phyloP scores from a whole-genome alignment of 2,113 vertebrate genomes.

The Maylandia zebra region DNA sequence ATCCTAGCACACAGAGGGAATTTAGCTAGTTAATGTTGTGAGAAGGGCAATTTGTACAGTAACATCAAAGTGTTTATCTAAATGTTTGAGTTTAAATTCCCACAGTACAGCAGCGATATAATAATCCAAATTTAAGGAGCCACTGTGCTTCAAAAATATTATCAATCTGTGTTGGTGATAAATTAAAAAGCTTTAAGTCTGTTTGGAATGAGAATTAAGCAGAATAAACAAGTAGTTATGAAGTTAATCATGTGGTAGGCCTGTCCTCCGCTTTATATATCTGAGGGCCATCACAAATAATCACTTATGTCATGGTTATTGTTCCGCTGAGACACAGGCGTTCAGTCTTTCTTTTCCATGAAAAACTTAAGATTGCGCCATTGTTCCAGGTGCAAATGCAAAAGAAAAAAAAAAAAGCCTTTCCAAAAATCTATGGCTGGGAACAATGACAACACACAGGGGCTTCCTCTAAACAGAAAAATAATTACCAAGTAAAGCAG shows the following conservation, averaged over 20 bases:
- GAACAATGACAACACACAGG: slow-evolving; percentile 1
- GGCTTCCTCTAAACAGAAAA: neutral
- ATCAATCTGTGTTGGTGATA: slow-evolving; percentile 29
- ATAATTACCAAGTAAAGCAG: slow-evolving; percentile 12
- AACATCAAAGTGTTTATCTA: slow-evolving; percentile 38
- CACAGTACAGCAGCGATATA: neutral
- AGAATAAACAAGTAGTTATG: slow-evolving; percentile 1
- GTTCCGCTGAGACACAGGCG: neutral
- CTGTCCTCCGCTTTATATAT: neutral
- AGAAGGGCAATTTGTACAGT: slow-evolving; percentile 61
- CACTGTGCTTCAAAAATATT: neutral
- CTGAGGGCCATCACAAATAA: neutral
- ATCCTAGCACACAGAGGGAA: slow-evolving; percentile 21
- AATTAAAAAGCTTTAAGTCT: slow-evolving; percentile 8
- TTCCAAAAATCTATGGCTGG: slow-evolving; percentile 8
- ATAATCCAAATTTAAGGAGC: neutral
- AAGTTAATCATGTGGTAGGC: neutral
- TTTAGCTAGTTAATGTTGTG: slow-evolving; percentile 66
- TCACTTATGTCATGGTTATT: neutral
- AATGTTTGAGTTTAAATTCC: slow-evolving; percentile 13
- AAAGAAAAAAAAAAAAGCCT: neutral
- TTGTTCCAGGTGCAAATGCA: neutral
- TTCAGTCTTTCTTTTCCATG: neutral
- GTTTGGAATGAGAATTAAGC: slow-evolving; percentile 1
- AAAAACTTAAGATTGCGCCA: neutral